Percentiles rank a stretch among this genome's conserved stretches.
Conservation (phyloP, 2,797 vertebrate genomes). For the Nasua narica region DNA sequence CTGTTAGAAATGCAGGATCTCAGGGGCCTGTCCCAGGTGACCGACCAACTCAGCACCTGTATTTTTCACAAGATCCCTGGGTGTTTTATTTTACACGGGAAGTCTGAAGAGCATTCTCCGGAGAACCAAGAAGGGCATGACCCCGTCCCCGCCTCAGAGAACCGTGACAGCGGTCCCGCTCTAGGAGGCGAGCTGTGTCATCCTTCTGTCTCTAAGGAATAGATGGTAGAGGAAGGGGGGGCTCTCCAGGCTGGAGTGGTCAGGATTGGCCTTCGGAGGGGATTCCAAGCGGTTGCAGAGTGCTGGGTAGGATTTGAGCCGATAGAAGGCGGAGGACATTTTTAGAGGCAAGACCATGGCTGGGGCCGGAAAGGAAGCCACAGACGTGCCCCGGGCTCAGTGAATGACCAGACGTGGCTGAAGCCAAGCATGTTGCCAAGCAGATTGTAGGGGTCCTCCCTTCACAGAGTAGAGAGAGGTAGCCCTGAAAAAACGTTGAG, state of each 20-base stretch:
- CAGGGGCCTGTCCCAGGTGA: neutral
- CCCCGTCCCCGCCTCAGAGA: neutral
- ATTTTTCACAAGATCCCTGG: neutral
- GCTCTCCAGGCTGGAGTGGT: too few relatives aligned
- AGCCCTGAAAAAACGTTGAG: neutral
- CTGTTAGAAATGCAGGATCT: neutral
- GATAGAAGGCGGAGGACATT: neutral
- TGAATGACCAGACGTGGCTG: neutral
- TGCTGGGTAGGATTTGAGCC: neutral
- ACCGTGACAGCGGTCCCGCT: rapidly evolving
- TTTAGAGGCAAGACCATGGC: neutral
- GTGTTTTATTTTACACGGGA: neutral
- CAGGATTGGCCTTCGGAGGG: neutral
- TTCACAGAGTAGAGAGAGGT: neutral
- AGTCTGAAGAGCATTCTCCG: neutral
- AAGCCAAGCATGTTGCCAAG: neutral
- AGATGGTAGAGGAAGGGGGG: neutral
- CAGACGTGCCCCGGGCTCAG: rapidly evolving
- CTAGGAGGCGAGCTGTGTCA: neutral
- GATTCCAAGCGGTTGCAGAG: neutral
- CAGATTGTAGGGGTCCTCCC: neutral
- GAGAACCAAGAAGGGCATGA: neutral
- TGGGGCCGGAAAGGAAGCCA: neutral
- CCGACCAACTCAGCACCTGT: neutral
- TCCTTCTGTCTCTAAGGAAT: neutral